Percentiles rank a stretch among this genome's conserved stretches.
Conservation (phyloP, 2,113 vertebrate species). For the Peromyscus polionotus region DNA sequence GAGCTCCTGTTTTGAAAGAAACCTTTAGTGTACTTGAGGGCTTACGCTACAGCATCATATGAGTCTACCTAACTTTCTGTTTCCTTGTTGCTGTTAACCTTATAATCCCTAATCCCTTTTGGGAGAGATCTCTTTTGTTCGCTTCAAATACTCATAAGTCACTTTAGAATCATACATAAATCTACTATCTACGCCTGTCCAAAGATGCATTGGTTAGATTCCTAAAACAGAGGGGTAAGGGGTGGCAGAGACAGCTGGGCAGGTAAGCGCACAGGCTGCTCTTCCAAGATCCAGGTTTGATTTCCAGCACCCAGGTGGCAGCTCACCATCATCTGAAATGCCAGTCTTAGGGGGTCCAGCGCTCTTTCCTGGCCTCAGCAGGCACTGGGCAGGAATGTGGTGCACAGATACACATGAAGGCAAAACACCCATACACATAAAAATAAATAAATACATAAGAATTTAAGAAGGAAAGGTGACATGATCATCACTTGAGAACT, state of each 20-base stretch:
- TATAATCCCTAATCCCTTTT: neutral
- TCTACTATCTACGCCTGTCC: neutral
- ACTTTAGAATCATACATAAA: slow-evolving; percentile 38
- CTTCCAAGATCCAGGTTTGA: neutral
- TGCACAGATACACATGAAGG: neutral
- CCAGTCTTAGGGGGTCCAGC: too few relatives aligned
- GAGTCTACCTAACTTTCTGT: neutral
- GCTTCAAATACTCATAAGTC: neutral
- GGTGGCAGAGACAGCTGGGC: neutral
- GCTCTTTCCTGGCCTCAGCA: neutral
- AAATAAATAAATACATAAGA: neutral
- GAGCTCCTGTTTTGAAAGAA: slow-evolving; percentile 31
- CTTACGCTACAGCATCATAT: neutral
- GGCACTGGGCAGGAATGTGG: neutral
- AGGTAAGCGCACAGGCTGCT: neutral
- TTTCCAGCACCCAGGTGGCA: neutral
- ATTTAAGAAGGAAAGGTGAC: neutral
- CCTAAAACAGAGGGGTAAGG: slow-evolving; percentile 13
- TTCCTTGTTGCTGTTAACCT: neutral
- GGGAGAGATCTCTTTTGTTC: neutral
- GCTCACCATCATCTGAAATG: neutral
- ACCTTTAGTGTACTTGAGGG: neutral
- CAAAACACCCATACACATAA: neutral
- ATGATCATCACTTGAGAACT: neutral
- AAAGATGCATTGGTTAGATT: neutral